Conservation (phyloP, 2,113 vertebrate species). For the Trochalopteron elliotii region DNA sequence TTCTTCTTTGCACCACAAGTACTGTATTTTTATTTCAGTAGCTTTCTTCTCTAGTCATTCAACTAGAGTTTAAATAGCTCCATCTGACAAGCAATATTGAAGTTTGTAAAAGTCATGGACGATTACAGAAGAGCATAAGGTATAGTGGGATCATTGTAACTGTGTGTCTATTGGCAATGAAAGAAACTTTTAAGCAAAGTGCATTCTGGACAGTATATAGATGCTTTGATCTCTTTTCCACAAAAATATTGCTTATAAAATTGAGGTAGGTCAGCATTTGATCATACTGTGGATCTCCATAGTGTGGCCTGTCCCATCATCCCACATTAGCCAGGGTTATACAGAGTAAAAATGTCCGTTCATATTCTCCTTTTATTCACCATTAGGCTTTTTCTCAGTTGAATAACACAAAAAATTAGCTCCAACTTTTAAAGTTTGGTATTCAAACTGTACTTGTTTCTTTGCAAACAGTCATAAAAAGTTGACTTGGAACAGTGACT, state of each 20-base stretch:
- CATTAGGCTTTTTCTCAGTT: neutral
- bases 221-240: neutral
- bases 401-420: neutral
- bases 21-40: neutral
- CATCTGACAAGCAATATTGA: neutral
- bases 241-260: neutral
- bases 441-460: neutral
- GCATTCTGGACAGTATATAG: neutral
- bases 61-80: neutral
- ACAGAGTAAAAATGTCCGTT: neutral
- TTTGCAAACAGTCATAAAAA: neutral
- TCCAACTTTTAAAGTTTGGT: neutral
- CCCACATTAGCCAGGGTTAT: neutral
- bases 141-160: neutral
- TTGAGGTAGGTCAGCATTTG: neutral
- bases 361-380: neutral
- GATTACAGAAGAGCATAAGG: neutral
- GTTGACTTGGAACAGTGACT: neutral
- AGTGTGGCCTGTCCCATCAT: neutral
- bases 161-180: neutral
- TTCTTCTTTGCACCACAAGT: neutral
- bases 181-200: neutral
- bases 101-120: neutral
- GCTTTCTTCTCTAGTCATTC: neutral
- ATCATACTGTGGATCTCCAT: neutral